Conservation (phyloP, 2,113 vertebrate genomes). For the Ammospiza caudacuta region DNA sequence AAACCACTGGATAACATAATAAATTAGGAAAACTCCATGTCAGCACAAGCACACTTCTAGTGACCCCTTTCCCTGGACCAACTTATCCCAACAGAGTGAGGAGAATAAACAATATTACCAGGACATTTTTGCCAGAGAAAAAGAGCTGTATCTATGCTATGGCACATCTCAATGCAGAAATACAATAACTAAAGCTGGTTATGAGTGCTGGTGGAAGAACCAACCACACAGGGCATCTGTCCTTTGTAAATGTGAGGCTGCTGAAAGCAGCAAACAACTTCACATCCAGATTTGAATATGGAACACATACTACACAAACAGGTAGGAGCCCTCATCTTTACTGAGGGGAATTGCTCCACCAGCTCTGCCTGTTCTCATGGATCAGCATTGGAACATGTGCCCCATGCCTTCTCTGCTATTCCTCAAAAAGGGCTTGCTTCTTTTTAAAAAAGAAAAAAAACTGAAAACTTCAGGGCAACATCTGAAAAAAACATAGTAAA, state of each 20-base stretch:
- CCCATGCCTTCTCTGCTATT: background rate
- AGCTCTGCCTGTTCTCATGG: background rate
- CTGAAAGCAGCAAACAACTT: background rate
- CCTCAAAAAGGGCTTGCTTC: background rate
- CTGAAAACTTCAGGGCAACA: background rate
- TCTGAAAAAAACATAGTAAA: background rate
- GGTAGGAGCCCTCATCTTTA: background rate
- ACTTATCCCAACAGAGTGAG: background rate
- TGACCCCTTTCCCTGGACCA: background rate
- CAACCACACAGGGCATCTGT: fast-evolving
- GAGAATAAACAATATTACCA: background rate
- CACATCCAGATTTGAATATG: background rate
- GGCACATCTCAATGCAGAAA: background rate
- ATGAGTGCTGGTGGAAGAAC: background rate
- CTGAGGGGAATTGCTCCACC: background rate
- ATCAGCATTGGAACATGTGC: background rate
- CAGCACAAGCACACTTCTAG: background rate
- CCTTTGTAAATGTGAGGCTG: background rate
- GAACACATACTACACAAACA: background rate
- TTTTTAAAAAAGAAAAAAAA: background rate
- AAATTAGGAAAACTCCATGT: background rate
- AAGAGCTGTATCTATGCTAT: background rate
- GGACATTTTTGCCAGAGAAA: background rate
- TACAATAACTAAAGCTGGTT: background rate
- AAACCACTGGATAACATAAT: background rate